Evolutionary conservation across 2,797 vertebrate genomes (phyloP).

Genomic region (Myripristis murdjan): DNA sequence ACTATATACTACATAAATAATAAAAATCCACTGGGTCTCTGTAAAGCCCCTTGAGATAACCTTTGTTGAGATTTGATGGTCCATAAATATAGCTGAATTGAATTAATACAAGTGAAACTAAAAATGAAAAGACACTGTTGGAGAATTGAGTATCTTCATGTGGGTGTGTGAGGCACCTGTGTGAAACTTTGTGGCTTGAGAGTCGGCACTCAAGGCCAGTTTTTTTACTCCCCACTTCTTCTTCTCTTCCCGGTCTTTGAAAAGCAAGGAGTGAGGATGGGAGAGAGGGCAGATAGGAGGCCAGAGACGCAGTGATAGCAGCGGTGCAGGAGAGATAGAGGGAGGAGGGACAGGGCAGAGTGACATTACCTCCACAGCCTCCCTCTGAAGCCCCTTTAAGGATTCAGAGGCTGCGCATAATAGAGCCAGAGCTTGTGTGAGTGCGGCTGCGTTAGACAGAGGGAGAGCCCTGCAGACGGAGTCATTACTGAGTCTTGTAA

Average conservation of each 20-base stretch:
- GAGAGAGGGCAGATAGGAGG: slow-evolving; percentile 66
- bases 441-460: background rate
- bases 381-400: slow-evolving; percentile 13
- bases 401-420: background rate
- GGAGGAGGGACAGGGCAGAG: slow-evolving; percentile 64
- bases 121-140: too few relatives aligned
- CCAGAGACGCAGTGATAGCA: slow-evolving; percentile 59
- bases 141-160: slow-evolving; percentile 8
- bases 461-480: background rate
- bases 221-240: slow-evolving; percentile 50
- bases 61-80: too few relatives aligned
- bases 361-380: slow-evolving; percentile 71
- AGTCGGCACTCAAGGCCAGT: slow-evolving; percentile 74
- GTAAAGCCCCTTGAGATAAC: too few relatives aligned
- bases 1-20: too few relatives aligned
- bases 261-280: slow-evolving; percentile 66
- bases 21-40: too few relatives aligned
- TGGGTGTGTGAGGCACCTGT: slow-evolving; percentile 56
- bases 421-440: too few relatives aligned
- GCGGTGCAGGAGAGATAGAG: slow-evolving; percentile 41
- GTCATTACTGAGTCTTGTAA: background rate
- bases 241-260: slow-evolving; percentile 63
- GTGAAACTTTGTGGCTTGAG: slow-evolving; percentile 72
- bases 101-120: too few relatives aligned
- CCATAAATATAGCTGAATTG: too few relatives aligned